Base-by-base conservation (phyloP, 2,113 vertebrate genomes). In the Otolemur garnettii region DNA sequence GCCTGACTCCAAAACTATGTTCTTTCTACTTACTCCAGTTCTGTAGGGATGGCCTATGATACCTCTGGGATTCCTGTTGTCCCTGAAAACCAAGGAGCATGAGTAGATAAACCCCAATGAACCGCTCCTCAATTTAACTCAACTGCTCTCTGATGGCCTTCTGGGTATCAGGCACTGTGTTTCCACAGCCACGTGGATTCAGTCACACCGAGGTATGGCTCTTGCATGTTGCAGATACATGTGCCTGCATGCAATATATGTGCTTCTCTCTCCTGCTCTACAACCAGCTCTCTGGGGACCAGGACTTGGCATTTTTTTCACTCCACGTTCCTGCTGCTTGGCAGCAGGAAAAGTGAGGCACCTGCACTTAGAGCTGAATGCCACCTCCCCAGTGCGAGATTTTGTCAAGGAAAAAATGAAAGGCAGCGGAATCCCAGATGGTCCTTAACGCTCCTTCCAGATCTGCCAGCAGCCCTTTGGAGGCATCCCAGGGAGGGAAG, bases 211-310 rank as follows among this genome's bases (percentile, higher is more conserved):
- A 4, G 6, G 6, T 13, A 28, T 0, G 7, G 22, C 13, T 14
- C 13, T 4, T 1, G 13, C 24, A 5, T 26, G 7, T 45, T 2
- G 78, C 55, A 26, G 33, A 9, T 9, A 59, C 42, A 64, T 0
- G 6, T 1, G 19, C 5, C 1, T 22, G 33, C 3, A 2, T 53
- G n/a, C 1, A 13, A 64, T 1, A 5, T 6, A 26, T 0, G 0
- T 28, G 42, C 30, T 55, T 19, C 42, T 71, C 6, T 1, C 55
- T 24, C 30, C 28, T 4, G 18, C 55, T 60, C 92, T 15, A 22
- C 15, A 0, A 0, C 30, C 30, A 10, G 50, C 55, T 72, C 38
- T n/a, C 53, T 33, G 5, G 77, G 42, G 50, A 57, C 11, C 2
- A 57, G 89, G 78, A n/a, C 30, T 9, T 66, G 79, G 24, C 3